Evolutionary conservation across 2,797 vertebrate species (phyloP), one percentile per base, ranked within the genome.

Genomic region (Carduelis carduelis): DNA sequence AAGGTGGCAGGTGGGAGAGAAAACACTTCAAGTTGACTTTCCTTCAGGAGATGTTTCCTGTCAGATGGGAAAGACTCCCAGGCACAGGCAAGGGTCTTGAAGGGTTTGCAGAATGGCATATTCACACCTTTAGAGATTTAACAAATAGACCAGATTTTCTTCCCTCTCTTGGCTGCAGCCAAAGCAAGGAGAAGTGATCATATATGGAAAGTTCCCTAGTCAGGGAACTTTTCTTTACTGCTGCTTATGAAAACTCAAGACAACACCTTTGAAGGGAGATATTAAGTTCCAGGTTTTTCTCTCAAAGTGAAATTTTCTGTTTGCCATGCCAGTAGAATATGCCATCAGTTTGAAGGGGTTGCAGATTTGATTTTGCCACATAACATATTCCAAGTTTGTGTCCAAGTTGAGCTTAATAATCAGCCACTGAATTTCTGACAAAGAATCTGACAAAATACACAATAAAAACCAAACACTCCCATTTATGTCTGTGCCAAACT

Each of bases 1-100:
- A 95, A 97, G 93, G 96, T 97, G 97, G 93, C 41, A 92, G 94
- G 69, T 47, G 65, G 3, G 81, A 95, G 68, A 75, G 87, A 94
- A 96, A 97, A 94, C 87, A 92, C 93, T 94, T 97, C 84, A 79
- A 89, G 93, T 20, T 74, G 46, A 86, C 80, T 88, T 74, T 86
- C 74, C 76, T 87, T 34, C 79, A 91, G 86, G 69, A 95, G 95
- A 80, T 60, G n/a, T 59, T 95, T 89, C 72, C 50, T 61, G 15
- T 27, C 41, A 90, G 60, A 57, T 63, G 60, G 47, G 74, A 82
- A 90, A 77, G 46, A 65, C 61, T 94, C 35, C 16, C 34, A 68
- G 47, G 47, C 60, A 66, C 24, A 63, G 34, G 34, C 55, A 56
- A 24, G 15, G 70, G 57, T 79, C 12, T 23, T 44, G 77, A 82